Evolutionary conservation across 2,797 vertebrate species (phyloP), one percentile per base, ranked within the genome.

Genomic region (Sebastes nivosus): DNA sequence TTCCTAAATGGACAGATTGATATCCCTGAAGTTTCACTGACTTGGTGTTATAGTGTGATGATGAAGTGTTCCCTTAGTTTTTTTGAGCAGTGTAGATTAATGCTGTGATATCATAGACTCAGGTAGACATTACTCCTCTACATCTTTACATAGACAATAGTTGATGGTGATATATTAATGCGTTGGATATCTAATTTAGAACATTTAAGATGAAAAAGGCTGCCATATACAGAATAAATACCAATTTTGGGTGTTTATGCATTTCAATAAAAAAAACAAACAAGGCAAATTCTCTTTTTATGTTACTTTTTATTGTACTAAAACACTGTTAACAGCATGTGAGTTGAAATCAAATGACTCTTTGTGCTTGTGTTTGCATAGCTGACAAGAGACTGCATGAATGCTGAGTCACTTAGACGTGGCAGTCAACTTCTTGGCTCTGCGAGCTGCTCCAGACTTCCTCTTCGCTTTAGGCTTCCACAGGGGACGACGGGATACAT

Each of bases 391-490:
- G 5, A 9, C 16, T 63, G 22, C 64, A 42, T 29, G 5, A 64
- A 16, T 5, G 5, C 27, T 12, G 38, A 25, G 22, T 94, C 84
- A 93, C 29, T 59, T 36, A 1, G 66, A 59, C 64, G 36, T 27
- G 57, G 79, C 77, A 1, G 83, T 67, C 50, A 68, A 18, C 77
- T 85, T 91, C 87, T 90, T 92, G 0, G 73, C 81, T 69, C 90
- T 83, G 25, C 77, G 82, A 27, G 87, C 87, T 1, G 89, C 86
- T 24, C 84, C 85, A 2, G 82, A 92, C 83, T 84, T 91, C 80
- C 71, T 89, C 74, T 89, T 94, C 0, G 29, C 58, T 81, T 83
- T 83, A 4, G 25, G 11, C 55, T 87, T 91, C 11, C 29, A 2
- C 2, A n/a, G 1, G 5, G 68, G 30, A n/a, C 3, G 68, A 59